These are phyloP conservation scores for Hydractinia echinata DNA, from an alignment of 30 jellyfish, hydroid and myxozoan genomes.

Conservation along the genomic window DNA sequence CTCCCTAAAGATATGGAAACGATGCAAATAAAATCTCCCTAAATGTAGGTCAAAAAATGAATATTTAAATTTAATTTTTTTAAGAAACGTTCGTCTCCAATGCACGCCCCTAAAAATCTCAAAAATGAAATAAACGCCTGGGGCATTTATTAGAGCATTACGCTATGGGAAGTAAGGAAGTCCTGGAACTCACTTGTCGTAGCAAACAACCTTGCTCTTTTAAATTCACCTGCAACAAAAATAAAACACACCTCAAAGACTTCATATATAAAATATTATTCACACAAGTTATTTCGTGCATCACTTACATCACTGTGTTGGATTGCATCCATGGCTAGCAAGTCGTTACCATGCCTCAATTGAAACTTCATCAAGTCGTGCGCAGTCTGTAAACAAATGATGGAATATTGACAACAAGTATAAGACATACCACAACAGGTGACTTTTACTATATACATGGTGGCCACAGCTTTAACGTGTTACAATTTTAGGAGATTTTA, in stretches of 20 bases:
- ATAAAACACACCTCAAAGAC: neutral
- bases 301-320: slow-evolving; percentile 70
- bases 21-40: too few relatives aligned
- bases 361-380: slow-evolving; percentile 93
- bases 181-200: slow-evolving; percentile 48
- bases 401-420: neutral
- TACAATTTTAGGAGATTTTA: too few relatives aligned
- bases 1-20: neutral
- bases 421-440: too few relatives aligned
- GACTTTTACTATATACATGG: neutral
- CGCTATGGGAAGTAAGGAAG: neutral
- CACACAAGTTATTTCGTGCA: neutral
- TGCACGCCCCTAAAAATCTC: too few relatives aligned
- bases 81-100: too few relatives aligned
- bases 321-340: slow-evolving; percentile 93
- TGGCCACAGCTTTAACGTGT: too few relatives aligned
- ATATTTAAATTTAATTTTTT: too few relatives aligned
- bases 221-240: slow-evolving; percentile 46
- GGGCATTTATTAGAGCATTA: too few relatives aligned
- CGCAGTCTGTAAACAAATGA: slow-evolving; percentile 48
- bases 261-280: neutral
- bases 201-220: slow-evolving; percentile 73
- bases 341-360: slow-evolving; percentile 92
- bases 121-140: too few relatives aligned
- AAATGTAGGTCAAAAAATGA: too few relatives aligned